Percentiles rank a stretch among this genome's conserved stretches.
Evolutionary conservation across 2,113 vertebrate genomes (phyloP).

Genomic region (Sylvietta virens): DNA sequence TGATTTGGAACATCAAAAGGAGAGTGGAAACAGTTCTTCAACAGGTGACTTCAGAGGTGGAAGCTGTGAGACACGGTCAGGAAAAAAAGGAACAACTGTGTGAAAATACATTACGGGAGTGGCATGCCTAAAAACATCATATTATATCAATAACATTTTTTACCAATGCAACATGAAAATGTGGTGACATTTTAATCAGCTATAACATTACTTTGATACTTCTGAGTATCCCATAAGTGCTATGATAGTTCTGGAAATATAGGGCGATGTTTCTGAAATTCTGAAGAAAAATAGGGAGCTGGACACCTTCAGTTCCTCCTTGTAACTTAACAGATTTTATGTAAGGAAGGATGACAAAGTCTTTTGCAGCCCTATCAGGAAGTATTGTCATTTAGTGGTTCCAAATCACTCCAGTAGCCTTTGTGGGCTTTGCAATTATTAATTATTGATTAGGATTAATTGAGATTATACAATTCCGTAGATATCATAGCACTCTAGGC

Average conservation of each 20-base stretch:
- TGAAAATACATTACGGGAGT: not conserved
- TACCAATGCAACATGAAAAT: not conserved
- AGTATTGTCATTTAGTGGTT: not conserved
- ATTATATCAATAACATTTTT: not conserved
- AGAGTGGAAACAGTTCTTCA: not conserved
- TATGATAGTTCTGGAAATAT: not conserved
- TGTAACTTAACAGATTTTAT: not conserved
- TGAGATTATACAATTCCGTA: not conserved
- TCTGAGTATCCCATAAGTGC: not conserved
- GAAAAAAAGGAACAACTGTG: not conserved
- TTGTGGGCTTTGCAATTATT: not conserved
- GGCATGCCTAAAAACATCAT: not conserved
- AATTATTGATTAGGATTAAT: not conserved
- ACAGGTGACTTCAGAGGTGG: not conserved
- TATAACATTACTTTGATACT: not conserved
- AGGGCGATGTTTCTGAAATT: not conserved
- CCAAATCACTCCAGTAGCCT: not conserved
- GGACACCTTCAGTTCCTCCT: not conserved
- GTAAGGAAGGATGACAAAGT: not conserved
- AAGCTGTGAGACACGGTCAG: not conserved
- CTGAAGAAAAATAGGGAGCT: not conserved
- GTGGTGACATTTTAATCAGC: not conserved
- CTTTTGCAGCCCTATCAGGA: not conserved
- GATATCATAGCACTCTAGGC: not conserved
- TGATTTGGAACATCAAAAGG: not conserved